These are phyloP conservation scores for Chiloscyllium punctatum DNA, from an alignment of 2,797 vertebrate genomes.

Conservation along the genomic window DNA sequence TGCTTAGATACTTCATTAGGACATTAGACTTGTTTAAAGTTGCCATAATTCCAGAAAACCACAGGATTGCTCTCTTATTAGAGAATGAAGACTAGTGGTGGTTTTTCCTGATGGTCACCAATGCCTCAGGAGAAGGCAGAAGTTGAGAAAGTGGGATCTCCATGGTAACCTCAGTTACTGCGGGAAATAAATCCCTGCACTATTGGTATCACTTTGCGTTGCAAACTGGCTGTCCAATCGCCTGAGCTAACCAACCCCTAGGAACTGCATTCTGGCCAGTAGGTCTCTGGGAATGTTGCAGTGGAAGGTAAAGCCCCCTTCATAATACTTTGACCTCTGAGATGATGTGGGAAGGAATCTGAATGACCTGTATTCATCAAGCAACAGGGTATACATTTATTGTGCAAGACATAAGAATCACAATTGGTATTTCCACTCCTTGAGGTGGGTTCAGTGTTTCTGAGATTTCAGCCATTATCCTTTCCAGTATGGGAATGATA, in stretches of 20 bases:
- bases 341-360: conserved; percentile 72
- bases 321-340: conserved; percentile 69
- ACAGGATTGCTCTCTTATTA: too few relatives aligned
- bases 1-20: conserved; percentile 70
- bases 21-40: conserved; percentile 66
- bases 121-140: too few relatives aligned
- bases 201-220: too few relatives aligned
- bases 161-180: too few relatives aligned
- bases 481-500: conserved; percentile 74
- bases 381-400: conserved; percentile 66
- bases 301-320: conserved; percentile 72
- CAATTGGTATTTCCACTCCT: conserved; percentile 65
- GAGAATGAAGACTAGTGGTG: too few relatives aligned
- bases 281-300: conserved; percentile 66
- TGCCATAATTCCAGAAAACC: too few relatives aligned
- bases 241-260: too few relatives aligned
- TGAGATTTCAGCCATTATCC: conserved; percentile 72
- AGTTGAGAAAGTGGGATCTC: too few relatives aligned
- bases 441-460: conserved; percentile 70
- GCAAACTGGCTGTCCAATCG: too few relatives aligned
- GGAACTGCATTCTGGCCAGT: conserved; percentile 53
- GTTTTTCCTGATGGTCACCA: too few relatives aligned
- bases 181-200: too few relatives aligned
- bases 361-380: conserved; percentile 74
- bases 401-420: conserved; percentile 72